Percentiles rank a stretch among this genome's conserved stretches.
Evolutionary conservation across 2,888 invertebrate genomes (phyloP).

Genomic region (Tillus elongatus): DNA sequence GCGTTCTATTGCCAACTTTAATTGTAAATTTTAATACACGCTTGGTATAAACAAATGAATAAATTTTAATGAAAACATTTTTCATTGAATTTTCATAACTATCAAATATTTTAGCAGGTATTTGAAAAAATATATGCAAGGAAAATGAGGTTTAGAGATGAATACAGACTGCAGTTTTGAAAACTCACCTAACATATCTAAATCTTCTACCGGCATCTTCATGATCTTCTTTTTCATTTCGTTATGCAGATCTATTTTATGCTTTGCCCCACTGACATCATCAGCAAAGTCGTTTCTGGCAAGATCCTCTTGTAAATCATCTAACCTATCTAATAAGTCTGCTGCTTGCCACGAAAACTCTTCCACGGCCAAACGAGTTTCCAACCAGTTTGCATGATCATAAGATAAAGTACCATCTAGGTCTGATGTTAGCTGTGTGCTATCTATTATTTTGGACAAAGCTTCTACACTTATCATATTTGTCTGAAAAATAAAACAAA

Average conservation of each 20-base stretch:
- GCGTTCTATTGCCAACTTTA: too few species aligned
- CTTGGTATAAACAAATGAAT: too few species aligned
- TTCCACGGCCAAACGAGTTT: slow-evolving; percentile 86
- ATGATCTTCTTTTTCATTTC: slow-evolving; percentile 90
- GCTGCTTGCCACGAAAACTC: slow-evolving; percentile 94
- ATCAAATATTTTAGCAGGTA: too few species aligned
- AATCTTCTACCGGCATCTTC: slow-evolving; percentile 87
- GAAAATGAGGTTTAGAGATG: too few species aligned
- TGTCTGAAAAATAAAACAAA: slow-evolving; percentile 56
- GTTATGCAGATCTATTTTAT: slow-evolving; percentile 86
- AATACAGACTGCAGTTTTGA: too few species aligned
- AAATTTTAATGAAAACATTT: too few species aligned
- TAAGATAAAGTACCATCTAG: slow-evolving; percentile 90
- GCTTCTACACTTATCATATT: slow-evolving; percentile 94
- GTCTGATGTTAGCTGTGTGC: slow-evolving; percentile 84
- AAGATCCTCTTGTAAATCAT: slow-evolving; percentile 87
- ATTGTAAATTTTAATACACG: too few species aligned
- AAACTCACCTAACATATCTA: slow-evolving; percentile 75
- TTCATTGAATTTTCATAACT: too few species aligned
- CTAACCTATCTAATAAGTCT: slow-evolving; percentile 84
- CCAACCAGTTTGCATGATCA: slow-evolving; percentile 96
- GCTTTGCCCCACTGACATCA: slow-evolving; percentile 85
- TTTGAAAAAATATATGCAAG: too few species aligned
- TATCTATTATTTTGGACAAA: slow-evolving; percentile 85
- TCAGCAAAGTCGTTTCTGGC: slow-evolving; percentile 90